phyloP scores from a whole-genome alignment of 2,888 invertebrate species.

The Phaonia tiefii region DNA sequence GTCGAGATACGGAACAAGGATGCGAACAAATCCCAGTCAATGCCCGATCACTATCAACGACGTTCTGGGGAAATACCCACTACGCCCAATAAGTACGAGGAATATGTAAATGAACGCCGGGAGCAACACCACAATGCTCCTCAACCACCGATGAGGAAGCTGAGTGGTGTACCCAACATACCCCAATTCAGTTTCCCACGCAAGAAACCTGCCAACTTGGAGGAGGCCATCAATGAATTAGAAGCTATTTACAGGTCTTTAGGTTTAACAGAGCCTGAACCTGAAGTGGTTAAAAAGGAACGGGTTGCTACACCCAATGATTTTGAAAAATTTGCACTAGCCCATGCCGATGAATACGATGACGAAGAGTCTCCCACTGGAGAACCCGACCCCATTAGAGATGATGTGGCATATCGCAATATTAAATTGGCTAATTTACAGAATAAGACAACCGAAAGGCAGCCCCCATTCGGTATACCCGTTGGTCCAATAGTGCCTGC shows the following conservation, averaged over 20 bases:
- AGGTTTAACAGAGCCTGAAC: conserved; percentile 85
- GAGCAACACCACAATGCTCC: conserved; percentile 73
- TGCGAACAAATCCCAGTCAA: conserved; percentile 77
- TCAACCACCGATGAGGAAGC: conserved; percentile 75
- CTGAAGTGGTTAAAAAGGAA: conserved; percentile 63
- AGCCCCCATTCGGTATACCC: conserved; percentile 95
- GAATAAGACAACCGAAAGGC: conserved; percentile 88
- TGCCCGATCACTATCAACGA: conserved; percentile 79
- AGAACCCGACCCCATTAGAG: conserved; percentile 91
- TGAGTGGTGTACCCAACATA: conserved; percentile 62
- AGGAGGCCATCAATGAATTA: conserved; percentile 93
- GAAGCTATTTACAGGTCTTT: conserved; percentile 95
- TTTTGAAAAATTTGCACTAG: conserved; percentile 80
- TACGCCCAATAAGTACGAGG: conserved; percentile 79
- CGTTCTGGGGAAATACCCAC: conserved; percentile 73
- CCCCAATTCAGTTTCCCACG: conserved; percentile 77
- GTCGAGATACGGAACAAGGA: conserved; percentile 77
- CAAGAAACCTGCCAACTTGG: conserved; percentile 88
- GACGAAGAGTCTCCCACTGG: conserved; percentile 82
- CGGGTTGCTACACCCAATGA: conserved; percentile 76
- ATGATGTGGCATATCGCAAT: conserved; percentile 92
- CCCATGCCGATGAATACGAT: conserved; percentile 83
- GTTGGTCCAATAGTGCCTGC: conserved; percentile 90
- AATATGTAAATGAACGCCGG: conserved; percentile 78
- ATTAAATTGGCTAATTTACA: conserved; percentile 89